Base-by-base conservation (phyloP, 2,888 invertebrate genomes). In the Drosophila mayaguana region DNA sequence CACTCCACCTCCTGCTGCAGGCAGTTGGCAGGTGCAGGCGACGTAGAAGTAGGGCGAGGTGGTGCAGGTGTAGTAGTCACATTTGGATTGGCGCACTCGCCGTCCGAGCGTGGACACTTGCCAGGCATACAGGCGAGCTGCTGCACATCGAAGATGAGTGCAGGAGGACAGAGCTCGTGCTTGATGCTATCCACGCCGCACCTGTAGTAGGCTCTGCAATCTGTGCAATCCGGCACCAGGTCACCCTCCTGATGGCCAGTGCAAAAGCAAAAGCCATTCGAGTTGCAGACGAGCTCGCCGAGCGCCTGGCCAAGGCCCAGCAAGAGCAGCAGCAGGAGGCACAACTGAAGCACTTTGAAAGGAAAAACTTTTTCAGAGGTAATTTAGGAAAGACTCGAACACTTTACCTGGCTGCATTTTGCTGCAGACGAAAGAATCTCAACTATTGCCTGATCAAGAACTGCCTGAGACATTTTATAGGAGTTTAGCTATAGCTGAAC, bases 381-480 rank as follows among this genome's bases (percentile, higher is more conserved):
- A 20, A 43, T 6, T 5, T 6, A n/a, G 2, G 0, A 2, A 3
- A 4, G 5, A 28, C 5, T 20, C 16, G 28, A 20, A 11, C 42
- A 54, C 57, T 56, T 87, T 57, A 87, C 88, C 89, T 45, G 57
- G 38, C 61, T 72, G 61, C 83, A 89, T 89, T 20, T 11, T n/a
- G n/a, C 40, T 62, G 45, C 45, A 57, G 32, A 57, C 36, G n/a
- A 20, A 11, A 51, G 46, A 76, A 46, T 38, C 18, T 38, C 12
- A 77, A 78, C 81, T 78, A 65, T 46, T 50, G 38, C 9, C 43
- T 7, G 20, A 6, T 4, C 28, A 14, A n/a, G 3, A 1, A 12
- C 18, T 16, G 56, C 9, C 61, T 18, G 14, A 9, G 53, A 18
- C 63, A 36, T 69, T 78, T 66, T 78, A 78, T 81, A 78, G 16